These are phyloP conservation scores for Connochaetes taurinus DNA, from an alignment of 2,113 vertebrate species.

Conservation along the genomic window DNA sequence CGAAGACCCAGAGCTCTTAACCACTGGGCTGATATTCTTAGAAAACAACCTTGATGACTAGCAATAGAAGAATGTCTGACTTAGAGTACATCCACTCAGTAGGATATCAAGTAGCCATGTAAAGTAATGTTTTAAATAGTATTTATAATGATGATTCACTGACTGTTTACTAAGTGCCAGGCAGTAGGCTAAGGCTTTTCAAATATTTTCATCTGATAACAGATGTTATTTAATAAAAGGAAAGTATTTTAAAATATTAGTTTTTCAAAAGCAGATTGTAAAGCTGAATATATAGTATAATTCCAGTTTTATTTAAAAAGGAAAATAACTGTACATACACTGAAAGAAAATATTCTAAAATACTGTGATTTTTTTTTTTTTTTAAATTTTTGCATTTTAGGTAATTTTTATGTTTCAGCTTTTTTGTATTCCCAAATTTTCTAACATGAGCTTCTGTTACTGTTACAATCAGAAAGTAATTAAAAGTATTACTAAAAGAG, in stretches of 20 bases:
- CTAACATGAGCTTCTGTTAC: neutral
- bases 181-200: neutral
- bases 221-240: constrained; percentile 9
- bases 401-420: neutral
- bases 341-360: constrained; percentile 1
- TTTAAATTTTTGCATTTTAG: neutral
- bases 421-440: neutral
- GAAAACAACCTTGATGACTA: neutral
- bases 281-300: constrained; percentile 10
- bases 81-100: neutral
- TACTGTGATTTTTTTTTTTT: neutral
- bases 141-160: neutral
- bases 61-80: neutral
- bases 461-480: neutral
- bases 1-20: neutral
- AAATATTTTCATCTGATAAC: neutral
- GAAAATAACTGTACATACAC: neutral
- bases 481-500: neutral
- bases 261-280: neutral
- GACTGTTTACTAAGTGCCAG: neutral
- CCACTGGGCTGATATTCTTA: neutral
- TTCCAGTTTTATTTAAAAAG: neutral
- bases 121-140: neutral
- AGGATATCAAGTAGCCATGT: neutral
- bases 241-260: constrained; percentile 34